Evolutionary conservation across 2,797 vertebrate species (phyloP).

Genomic region (Acropternis orthonyx): DNA sequence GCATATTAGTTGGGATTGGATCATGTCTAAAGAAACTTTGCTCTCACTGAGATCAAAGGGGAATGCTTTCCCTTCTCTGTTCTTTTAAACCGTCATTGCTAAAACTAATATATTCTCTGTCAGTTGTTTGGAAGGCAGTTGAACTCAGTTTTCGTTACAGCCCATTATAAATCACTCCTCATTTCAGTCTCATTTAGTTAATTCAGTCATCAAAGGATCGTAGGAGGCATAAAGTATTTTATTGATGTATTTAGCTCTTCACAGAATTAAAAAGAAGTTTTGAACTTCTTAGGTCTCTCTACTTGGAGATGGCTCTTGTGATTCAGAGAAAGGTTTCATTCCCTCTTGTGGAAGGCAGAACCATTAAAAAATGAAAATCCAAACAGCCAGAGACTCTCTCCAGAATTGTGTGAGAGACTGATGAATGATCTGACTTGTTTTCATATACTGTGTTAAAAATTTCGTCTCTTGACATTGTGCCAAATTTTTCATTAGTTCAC

Average conservation of each 20-base stretch:
- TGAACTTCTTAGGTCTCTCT: not conserved
- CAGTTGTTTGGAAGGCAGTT: slow-evolving; percentile 12
- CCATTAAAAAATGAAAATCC: not conserved
- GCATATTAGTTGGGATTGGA: not conserved
- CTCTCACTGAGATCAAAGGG: slow-evolving; percentile 5
- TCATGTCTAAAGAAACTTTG: not conserved
- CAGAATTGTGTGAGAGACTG: not conserved
- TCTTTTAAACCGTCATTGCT: not conserved
- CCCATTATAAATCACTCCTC: slow-evolving; percentile 10
- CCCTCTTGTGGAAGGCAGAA: not conserved
- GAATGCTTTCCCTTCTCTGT: not conserved
- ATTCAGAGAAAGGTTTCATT: not conserved
- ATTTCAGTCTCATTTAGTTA: slow-evolving; percentile 41
- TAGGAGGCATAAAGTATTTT: slow-evolving; percentile 26
- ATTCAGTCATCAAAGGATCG: slow-evolving; percentile 46
- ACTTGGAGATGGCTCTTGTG: slow-evolving; percentile 8
- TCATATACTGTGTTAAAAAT: not conserved
- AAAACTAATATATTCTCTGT: slow-evolving; percentile 6
- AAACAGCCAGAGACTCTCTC: not conserved
- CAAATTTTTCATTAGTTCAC: not conserved
- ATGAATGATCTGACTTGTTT: not conserved
- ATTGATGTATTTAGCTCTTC: slow-evolving; percentile 18
- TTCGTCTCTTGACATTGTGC: not conserved
- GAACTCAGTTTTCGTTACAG: not conserved
- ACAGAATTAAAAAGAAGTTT: not conserved